Conservation (phyloP, 37 sponge, comb jelly and placozoan species). For the Amphimedon queenslandica region DNA sequence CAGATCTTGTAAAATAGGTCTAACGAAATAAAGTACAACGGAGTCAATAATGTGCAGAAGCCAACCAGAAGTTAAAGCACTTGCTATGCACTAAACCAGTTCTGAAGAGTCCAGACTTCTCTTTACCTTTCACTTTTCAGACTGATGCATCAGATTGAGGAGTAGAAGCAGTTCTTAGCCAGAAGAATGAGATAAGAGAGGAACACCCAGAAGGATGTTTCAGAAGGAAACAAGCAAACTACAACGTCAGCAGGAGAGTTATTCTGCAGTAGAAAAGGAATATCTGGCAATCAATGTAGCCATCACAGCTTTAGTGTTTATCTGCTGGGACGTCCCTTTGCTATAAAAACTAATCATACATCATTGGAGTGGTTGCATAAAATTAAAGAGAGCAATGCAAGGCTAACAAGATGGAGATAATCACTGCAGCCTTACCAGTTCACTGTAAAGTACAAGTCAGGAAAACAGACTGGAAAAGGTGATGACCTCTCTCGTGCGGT, state of each 20-base stretch:
- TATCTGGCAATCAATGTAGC: too few relatives aligned
- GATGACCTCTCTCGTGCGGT: too few relatives aligned
- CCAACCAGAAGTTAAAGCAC: slow-evolving; percentile 32
- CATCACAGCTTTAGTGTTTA: slow-evolving; percentile 4
- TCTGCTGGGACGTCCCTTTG: neutral
- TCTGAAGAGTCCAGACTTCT: slow-evolving; percentile 25
- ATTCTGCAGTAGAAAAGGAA: too few relatives aligned
- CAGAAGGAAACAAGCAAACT: slow-evolving; percentile 42
- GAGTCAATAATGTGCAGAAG: slow-evolving; percentile 1
- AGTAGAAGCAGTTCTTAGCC: slow-evolving; percentile 50
- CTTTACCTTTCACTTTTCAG: slow-evolving; percentile 20
- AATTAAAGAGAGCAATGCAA: neutral
- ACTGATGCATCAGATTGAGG: slow-evolving; percentile 50
- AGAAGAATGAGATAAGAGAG: slow-evolving; percentile 19
- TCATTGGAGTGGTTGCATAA: neutral
- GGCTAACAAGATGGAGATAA: neutral
- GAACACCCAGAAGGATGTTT: slow-evolving; percentile 46
- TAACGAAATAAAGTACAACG: slow-evolving; percentile 21
- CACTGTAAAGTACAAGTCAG: neutral
- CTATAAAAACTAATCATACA: neutral
- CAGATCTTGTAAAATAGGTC: slow-evolving; percentile 33
- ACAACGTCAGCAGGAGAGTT: too few relatives aligned
- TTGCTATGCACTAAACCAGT: slow-evolving; percentile 19
- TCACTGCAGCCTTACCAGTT: neutral
- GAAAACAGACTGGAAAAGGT: too few relatives aligned